Percentiles rank a stretch among this genome's conserved stretches.
These are phyloP conservation scores for Thymelicus sylvestris DNA, from an alignment of 2,888 invertebrate species.

Conservation along the genomic window DNA sequence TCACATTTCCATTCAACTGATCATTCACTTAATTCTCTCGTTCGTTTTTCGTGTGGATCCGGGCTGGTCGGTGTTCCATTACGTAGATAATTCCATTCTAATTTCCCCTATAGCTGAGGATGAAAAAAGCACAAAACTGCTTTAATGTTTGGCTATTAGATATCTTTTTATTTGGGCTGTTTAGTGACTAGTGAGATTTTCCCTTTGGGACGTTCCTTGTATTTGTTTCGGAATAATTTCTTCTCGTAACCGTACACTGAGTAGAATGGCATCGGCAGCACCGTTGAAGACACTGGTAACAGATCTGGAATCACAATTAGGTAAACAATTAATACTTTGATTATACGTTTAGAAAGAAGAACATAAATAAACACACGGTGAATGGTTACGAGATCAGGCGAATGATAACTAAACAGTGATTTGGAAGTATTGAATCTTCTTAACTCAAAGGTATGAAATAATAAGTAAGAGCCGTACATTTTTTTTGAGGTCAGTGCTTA, in stretches of 20 bases:
- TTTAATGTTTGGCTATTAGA: slow-evolving; percentile 43
- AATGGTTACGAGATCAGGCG: too few species aligned
- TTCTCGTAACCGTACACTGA: slow-evolving; percentile 74
- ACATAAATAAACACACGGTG: too few species aligned
- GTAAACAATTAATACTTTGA: not conserved
- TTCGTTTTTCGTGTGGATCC: slow-evolving; percentile 24
- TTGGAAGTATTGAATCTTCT: too few species aligned
- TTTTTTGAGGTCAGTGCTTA: too few species aligned
- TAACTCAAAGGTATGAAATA: too few species aligned
- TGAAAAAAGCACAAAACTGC: slow-evolving; percentile 40
- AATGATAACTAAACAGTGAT: too few species aligned
- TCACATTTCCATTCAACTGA: slow-evolving; percentile 29
- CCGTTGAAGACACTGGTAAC: slow-evolving; percentile 74
- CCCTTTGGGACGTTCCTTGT: slow-evolving; percentile 70
- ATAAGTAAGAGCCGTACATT: too few species aligned
- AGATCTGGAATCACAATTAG: slow-evolving; percentile 65
- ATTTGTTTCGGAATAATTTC: slow-evolving; percentile 69
- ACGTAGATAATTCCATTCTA: slow-evolving; percentile 41
- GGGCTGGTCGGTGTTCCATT: slow-evolving; percentile 31
- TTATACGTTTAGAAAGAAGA: not conserved
- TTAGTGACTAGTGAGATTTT: slow-evolving; percentile 75
- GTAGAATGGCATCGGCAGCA: slow-evolving; percentile 73
- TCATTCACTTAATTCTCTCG: slow-evolving; percentile 25
- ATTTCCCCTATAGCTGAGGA: slow-evolving; percentile 38
- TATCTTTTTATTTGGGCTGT: slow-evolving; percentile 63